Evolutionary conservation across 1,140 invertebrate species (phyloP), one percentile per base, ranked within the genome.

Genomic region (Paralvinella palmiformis): DNA sequence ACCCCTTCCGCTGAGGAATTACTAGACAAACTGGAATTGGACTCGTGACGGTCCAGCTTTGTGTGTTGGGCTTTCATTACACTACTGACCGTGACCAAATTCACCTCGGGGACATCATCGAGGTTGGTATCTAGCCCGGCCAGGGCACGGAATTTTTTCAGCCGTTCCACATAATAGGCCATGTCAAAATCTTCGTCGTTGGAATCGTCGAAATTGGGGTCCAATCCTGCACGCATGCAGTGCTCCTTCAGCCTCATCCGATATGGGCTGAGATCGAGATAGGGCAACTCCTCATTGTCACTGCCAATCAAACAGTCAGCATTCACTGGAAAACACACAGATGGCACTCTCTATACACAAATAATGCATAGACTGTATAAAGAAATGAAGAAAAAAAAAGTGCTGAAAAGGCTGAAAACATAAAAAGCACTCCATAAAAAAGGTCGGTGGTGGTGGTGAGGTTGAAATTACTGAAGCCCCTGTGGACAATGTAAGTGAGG

Each of bases 131-230:
- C 55, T 13, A 57, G 33, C 20, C 55, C 55, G n/a, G 27, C 29
- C 27, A 27, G 55, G 6, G 55, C 27, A 13, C 55, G 27, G 20
- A 57, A n/a, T 10, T 32, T 20, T 33, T 57, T 57, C 4, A 57
- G 55, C 35, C 55, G 27, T 32, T 57, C 55, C 29, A 57, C 35
- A 32, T 57, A 57, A 29, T 52, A 52, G 17, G 24, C 7, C 55
- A 57, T 57, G 55, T 31, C 55, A 3, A 32, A 20, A 32, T 57
- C 55, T 13, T 20, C 27, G 7, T 57, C 33, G 55, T 57, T 4
- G n/a, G n/a, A n/a, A 32, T 41, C 37, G n/a, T 10, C 37, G 10
- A n/a, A 41, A 41, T n/a, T 41, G 37, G n/a, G 37, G 37, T n/a
- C n/a, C n/a, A n/a, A n/a, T n/a, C n/a, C n/a, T n/a, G n/a, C n/a